Conservation (phyloP, 2,113 vertebrate species). For the Onychostoma macrolepis region DNA sequence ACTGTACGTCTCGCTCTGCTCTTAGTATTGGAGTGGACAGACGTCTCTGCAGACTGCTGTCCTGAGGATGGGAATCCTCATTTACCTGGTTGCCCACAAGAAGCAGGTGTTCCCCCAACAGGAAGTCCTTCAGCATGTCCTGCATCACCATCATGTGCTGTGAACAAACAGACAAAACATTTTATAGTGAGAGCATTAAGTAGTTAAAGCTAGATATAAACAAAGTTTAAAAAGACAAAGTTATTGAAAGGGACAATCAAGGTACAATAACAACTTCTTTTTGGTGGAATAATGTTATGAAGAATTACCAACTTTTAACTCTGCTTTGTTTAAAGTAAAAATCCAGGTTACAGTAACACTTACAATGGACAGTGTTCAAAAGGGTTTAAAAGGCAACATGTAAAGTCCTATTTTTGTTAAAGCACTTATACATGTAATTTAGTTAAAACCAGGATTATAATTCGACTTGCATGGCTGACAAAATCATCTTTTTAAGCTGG, state of each 20-base stretch:
- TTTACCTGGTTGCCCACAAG: slow-evolving; percentile 97
- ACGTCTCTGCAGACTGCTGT: neutral
- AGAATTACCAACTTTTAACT: neutral
- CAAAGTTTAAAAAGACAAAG: neutral
- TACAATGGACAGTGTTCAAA: neutral
- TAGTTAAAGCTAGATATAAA: neutral
- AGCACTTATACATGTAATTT: neutral
- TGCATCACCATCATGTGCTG: slow-evolving; percentile 97
- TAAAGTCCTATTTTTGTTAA: neutral
- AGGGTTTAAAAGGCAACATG: neutral
- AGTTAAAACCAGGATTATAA: neutral
- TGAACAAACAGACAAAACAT: slow-evolving; percentile 52
- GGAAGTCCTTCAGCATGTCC: slow-evolving; percentile 96
- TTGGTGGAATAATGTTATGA: neutral
- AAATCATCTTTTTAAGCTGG: neutral
- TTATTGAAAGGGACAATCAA: neutral
- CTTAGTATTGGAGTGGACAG: neutral
- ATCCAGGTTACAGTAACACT: neutral
- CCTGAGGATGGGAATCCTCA: slow-evolving; percentile 7
- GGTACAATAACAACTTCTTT: neutral
- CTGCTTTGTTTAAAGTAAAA: neutral
- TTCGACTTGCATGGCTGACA: neutral
- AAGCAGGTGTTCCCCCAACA: slow-evolving; percentile 93
- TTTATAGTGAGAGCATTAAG: neutral
- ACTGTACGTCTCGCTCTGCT: slow-evolving; percentile 8